phyloP scores from a whole-genome alignment of 2,113 vertebrate species.

The Thinocorus orbignyianus region DNA sequence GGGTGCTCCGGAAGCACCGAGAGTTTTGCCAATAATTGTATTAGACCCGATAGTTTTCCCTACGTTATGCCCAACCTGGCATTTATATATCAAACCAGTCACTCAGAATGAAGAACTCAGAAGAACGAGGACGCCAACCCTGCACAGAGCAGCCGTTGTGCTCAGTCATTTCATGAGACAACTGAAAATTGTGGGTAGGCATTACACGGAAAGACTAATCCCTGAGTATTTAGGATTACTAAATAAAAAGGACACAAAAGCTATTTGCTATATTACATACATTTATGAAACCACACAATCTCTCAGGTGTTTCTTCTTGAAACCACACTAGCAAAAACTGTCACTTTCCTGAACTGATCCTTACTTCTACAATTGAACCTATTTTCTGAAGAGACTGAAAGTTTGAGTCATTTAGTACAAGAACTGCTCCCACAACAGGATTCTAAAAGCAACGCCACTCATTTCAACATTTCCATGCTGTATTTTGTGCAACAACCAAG shows the following conservation, averaged over 20 bases:
- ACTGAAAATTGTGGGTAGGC: neutral
- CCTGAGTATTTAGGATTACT: neutral
- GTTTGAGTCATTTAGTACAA: slow-evolving; percentile 22
- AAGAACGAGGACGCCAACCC: neutral
- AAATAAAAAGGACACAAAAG: neutral
- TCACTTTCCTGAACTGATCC: neutral
- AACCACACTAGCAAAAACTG: neutral
- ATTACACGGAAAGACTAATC: neutral
- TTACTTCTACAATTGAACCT: neutral
- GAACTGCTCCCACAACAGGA: slow-evolving; percentile 16
- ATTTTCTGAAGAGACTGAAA: slow-evolving; percentile 28
- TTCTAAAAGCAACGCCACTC: slow-evolving; percentile 7
- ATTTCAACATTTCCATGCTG: neutral
- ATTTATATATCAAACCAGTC: neutral
- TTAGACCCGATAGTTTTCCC: neutral
- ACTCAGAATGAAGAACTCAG: too few species aligned
- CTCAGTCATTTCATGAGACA: neutral
- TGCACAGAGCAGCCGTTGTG: neutral
- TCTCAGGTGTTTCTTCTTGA: neutral
- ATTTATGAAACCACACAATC: neutral
- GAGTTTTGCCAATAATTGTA: neutral
- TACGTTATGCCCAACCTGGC: accelerated
- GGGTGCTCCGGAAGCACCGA: neutral
- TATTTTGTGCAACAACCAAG: neutral
- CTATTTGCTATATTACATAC: neutral